Conservation (phyloP, 2,888 invertebrate genomes). For the Metallyticus violacea region DNA sequence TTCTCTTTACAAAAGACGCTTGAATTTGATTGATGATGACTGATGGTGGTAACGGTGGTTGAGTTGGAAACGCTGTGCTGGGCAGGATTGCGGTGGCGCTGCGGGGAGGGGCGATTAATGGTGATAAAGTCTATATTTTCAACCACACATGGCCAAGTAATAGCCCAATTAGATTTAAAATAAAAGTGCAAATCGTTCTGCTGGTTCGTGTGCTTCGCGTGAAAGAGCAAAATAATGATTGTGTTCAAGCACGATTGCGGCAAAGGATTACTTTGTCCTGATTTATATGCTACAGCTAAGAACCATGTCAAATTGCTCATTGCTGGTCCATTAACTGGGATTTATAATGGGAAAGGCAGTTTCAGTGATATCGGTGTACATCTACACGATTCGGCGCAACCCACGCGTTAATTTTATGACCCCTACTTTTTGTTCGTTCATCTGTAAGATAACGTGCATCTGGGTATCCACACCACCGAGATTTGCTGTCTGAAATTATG, state of each 20-base stretch:
- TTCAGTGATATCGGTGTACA: background rate
- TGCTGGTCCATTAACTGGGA: background rate
- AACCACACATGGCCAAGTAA: background rate
- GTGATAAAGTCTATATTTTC: background rate
- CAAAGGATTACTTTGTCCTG: background rate
- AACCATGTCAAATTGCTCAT: background rate
- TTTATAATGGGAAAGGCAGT: background rate
- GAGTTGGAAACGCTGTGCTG: background rate
- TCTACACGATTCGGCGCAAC: background rate
- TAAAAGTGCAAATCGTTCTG: background rate
- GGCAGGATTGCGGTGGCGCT: background rate
- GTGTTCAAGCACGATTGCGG: background rate
- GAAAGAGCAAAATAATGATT: background rate
- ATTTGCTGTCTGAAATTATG: background rate
- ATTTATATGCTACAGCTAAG: background rate
- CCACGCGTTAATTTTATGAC: background rate
- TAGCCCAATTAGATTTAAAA: background rate
- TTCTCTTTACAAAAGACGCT: background rate
- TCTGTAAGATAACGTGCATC: background rate
- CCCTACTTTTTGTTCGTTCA: background rate
- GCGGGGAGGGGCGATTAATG: background rate
- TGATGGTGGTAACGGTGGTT: background rate
- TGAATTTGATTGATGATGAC: background rate
- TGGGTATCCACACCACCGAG: too few relatives aligned
- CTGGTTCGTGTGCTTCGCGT: background rate